Conservation (phyloP, 2,888 invertebrate genomes). For the Synanthedon andrenaeformis region DNA sequence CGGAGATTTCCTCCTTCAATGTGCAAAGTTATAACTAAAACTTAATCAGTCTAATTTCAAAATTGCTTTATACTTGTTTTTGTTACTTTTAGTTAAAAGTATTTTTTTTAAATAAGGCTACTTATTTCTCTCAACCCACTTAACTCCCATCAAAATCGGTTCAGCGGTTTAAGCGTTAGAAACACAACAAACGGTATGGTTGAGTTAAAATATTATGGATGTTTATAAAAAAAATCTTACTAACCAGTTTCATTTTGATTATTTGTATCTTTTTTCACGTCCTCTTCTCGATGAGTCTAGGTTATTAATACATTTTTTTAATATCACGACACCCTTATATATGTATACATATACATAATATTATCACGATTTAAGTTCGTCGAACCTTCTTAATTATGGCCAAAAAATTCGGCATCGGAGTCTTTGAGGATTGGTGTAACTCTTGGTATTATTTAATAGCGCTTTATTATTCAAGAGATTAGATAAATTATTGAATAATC, state of each 20-base stretch:
- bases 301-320: conserved; percentile 27
- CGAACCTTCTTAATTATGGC: conserved; percentile 27
- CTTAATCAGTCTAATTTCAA: too few species aligned
- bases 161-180: too few species aligned
- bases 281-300: conserved; percentile 36
- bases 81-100: too few species aligned
- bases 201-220: too few species aligned
- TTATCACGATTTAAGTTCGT: too few species aligned
- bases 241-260: conserved; percentile 55
- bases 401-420: conserved; percentile 9
- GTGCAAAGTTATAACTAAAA: too few species aligned
- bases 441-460: neutral
- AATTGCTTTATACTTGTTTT: too few species aligned
- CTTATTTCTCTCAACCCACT: too few species aligned
- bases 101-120: too few species aligned
- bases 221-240: conserved; percentile 16
- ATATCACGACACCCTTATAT: conserved; percentile 58
- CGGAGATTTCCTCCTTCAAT: too few species aligned
- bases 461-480: neutral
- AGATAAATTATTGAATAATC: neutral
- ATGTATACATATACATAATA: conserved; percentile 32
- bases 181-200: too few species aligned
- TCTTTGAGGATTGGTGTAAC: neutral
- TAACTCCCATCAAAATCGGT: too few species aligned
- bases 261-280: conserved; percentile 29